These are phyloP conservation scores for Porites cylindrica DNA, from an alignment of 92 coral and sea anemone genomes.

Conservation along the genomic window DNA sequence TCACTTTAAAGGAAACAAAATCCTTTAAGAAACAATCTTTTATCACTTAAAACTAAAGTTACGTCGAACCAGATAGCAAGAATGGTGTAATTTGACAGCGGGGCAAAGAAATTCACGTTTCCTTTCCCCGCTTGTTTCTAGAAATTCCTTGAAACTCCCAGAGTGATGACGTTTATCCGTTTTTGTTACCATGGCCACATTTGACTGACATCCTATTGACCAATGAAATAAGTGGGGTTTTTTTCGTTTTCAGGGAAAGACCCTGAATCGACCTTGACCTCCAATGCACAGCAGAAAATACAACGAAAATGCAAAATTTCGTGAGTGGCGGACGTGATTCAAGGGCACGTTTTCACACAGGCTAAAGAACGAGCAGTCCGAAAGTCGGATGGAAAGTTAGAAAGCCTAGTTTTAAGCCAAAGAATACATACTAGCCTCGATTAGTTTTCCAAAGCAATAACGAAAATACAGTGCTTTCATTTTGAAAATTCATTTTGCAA, in stretches of 20 bases:
- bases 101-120: not conserved
- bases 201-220: constrained; percentile 53
- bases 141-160: constrained; percentile 33
- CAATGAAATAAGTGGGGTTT: constrained; percentile 27
- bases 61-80: not conserved
- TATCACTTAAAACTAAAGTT: not conserved
- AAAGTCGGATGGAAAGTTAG: no score
- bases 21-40: not conserved
- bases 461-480: no score
- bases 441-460: no score
- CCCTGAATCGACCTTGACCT: not conserved
- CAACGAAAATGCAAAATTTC: no score
- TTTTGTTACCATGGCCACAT: constrained; percentile 12
- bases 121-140: constrained; percentile 15
- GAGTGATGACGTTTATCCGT: constrained; percentile 27
- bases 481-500: no score
- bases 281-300: not conserved
- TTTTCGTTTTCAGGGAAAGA: constrained; percentile 27
- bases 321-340: not conserved
- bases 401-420: no score
- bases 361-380: not conserved
- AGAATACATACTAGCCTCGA: no score
- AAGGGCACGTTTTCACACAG: not conserved
- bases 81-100: not conserved
- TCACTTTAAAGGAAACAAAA: no score